Base-by-base conservation (phyloP, 2,797 vertebrate genomes). In the Brachyrhaphis roseni region DNA sequence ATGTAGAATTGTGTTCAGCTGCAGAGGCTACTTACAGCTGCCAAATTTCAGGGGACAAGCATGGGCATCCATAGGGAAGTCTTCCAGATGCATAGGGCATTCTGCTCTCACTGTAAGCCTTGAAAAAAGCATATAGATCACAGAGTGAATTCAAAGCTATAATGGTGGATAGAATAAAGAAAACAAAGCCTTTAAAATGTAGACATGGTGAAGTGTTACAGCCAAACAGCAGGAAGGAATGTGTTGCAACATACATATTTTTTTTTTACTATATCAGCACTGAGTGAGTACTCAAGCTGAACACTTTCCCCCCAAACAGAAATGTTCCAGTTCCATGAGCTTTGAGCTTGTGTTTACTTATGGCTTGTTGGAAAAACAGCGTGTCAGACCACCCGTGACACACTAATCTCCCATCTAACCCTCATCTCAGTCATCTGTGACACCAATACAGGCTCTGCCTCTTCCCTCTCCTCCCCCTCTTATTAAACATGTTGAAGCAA, bases 11-110 rank as follows among this genome's bases (percentile, higher is more conserved):
- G 75, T 68, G 66, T 79, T 74, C 28, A 76, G 31, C 23, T 5
- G 45, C 31, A 86, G 68, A 59, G 79, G 70, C 43, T 74, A 98
- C 98, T 99, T 95, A 99, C 98, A 99, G 93, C 98, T 99, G 95
- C 98, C 98, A 93, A 99, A 99, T 94, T 99, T 99, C 84, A 99
- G 94, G 36, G 98, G 98, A 90, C 98, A 99, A 82, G 98, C 98
- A 85, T 99, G 98, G 79, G 97, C 98, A 89, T 99, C 98, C 98
- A 99, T 99, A 11, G 98, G 98, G 85, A 99, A 99, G 91, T 99
- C 98, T 87, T 99, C 98, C 92, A 99, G 96, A 92, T 99, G 98
- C 98, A 99, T 99, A 51, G 98, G 98, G 46, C 98, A 99, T 91
- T 99, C 98, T 77, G 98, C 98, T 96, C 98, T 96, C 81, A 99